These are phyloP conservation scores for Trematomus loennbergii DNA, from an alignment of 2,113 vertebrate species.

Conservation along the genomic window DNA sequence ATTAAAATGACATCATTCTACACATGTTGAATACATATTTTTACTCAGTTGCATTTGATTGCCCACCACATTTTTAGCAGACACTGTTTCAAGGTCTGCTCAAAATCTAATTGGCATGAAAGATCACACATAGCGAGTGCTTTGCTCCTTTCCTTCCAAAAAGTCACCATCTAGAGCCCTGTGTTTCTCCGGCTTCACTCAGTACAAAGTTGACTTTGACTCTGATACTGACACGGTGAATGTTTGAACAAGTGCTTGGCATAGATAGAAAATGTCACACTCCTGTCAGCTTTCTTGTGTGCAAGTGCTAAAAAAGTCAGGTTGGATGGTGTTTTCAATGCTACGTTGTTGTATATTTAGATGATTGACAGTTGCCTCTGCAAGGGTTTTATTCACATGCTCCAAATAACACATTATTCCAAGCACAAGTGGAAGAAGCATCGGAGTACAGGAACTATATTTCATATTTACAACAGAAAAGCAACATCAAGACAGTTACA, in stretches of 20 bases:
- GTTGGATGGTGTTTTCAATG: background rate
- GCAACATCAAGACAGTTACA: background rate
- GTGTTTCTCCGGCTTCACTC: background rate
- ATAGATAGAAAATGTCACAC: background rate
- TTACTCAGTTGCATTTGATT: background rate
- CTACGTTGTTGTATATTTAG: background rate
- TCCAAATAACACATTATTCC: background rate
- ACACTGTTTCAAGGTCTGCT: slow-evolving; percentile 32
- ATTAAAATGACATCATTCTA: slow-evolving; percentile 6
- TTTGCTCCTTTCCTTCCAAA: slow-evolving; percentile 28
- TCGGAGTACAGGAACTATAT: background rate
- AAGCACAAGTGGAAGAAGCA: background rate
- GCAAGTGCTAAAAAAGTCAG: background rate
- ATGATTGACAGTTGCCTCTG: background rate
- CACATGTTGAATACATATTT: background rate
- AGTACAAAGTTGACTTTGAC: slow-evolving; percentile 19
- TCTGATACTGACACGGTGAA: background rate
- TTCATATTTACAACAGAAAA: background rate
- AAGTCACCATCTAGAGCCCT: background rate
- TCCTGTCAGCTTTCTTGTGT: background rate
- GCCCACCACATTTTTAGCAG: background rate
- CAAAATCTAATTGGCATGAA: slow-evolving; percentile 36
- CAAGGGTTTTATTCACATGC: background rate
- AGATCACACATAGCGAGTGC: slow-evolving; percentile 2
- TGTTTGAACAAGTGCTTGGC: background rate